A percentile compares a stretch with the other conserved stretches of the same genome.
phyloP scores from a whole-genome alignment of 2,113 vertebrate species.

The Oenanthe oenanthe region DNA sequence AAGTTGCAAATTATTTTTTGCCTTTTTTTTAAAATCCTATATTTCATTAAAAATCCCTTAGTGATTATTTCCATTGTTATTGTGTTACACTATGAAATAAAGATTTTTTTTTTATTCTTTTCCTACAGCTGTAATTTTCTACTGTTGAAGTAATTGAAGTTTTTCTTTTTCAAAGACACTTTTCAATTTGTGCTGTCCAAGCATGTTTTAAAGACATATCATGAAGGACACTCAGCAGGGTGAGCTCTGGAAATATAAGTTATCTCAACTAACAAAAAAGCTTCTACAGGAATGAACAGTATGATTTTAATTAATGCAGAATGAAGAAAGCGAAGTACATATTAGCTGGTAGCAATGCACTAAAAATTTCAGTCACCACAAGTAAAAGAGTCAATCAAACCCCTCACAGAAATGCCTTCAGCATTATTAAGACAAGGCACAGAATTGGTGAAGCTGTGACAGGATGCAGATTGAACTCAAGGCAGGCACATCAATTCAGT shows the following conservation, averaged over 20 bases:
- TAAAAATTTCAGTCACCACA: conserved; percentile 40
- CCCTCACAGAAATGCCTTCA: conserved; percentile 38
- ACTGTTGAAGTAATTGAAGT: neutral
- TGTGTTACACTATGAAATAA: neutral
- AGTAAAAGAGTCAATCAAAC: conserved; percentile 52
- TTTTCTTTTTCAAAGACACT: neutral
- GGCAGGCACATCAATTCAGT: neutral
- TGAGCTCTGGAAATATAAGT: conserved; percentile 26
- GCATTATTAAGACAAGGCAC: conserved; percentile 12
- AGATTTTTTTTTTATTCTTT: neutral
- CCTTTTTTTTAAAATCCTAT: neutral
- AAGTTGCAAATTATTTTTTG: neutral
- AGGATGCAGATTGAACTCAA: conserved; percentile 6
- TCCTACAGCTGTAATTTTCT: conserved; percentile 21
- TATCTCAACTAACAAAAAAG: conserved; percentile 12
- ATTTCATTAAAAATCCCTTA: neutral
- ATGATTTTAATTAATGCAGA: conserved; percentile 66
- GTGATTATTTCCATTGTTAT: neutral
- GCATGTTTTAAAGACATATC: conserved; percentile 43
- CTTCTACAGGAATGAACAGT: conserved; percentile 20
- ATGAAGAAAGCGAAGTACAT: conserved; percentile 46
- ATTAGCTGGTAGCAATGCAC: conserved; percentile 25
- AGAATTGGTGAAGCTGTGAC: neutral
- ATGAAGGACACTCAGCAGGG: conserved; percentile 48
- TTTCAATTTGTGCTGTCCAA: conserved; percentile 32